Conservation (phyloP, 2,113 vertebrate genomes). For the Charadrius vociferus region DNA sequence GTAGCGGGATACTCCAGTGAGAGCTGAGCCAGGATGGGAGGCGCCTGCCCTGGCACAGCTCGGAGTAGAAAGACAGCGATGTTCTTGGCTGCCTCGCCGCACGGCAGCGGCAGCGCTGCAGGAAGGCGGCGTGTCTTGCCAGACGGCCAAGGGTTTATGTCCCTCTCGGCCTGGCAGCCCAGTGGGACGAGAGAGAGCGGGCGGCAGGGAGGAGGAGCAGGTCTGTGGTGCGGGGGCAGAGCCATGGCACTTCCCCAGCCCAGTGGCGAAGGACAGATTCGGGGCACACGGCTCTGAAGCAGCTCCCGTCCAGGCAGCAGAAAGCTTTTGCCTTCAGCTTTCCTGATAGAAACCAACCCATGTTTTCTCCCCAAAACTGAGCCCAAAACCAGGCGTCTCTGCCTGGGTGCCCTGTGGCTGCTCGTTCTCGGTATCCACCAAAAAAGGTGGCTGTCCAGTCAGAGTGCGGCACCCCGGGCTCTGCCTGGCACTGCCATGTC, state of each 20-base stretch:
- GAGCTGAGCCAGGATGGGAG: not conserved
- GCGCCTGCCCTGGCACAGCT: not conserved
- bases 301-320: not conserved
- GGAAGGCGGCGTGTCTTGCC: not conserved
- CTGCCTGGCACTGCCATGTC: not conserved
- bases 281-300: not conserved
- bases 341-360: not conserved
- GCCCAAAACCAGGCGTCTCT: not conserved
- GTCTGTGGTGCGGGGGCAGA: not conserved
- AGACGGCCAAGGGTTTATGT: not conserved
- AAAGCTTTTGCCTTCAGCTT: not conserved
- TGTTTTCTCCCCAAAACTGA: not conserved
- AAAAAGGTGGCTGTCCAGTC: not conserved
- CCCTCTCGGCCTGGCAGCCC: not conserved
- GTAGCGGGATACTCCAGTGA: not conserved
- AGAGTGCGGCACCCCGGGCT: not conserved
- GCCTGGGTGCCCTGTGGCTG: not conserved
- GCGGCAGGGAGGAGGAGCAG: not conserved
- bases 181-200: not conserved
- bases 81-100: fast-evolving
- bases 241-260: not conserved
- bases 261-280: not conserved
- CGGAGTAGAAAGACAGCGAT: fast-evolving
- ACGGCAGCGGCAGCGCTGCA: not conserved
- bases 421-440: not conserved